These are phyloP conservation scores for Elephantulus edwardii DNA, from an alignment of 2,113 vertebrate genomes.

Conservation along the genomic window DNA sequence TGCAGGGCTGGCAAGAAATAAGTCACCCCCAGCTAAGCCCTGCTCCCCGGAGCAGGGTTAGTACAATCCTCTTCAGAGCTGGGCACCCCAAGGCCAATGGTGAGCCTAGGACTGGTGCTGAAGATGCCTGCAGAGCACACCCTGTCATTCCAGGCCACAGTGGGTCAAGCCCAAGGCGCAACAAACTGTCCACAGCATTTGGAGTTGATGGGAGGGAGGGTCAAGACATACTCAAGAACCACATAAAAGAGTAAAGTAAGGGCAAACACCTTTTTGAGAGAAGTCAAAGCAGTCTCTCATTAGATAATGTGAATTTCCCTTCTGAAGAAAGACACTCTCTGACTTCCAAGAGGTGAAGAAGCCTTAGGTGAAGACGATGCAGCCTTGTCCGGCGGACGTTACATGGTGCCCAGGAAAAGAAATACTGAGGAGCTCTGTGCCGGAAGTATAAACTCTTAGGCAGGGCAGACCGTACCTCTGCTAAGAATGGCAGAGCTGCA, in stretches of 20 bases:
- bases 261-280: not conserved
- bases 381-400: not conserved
- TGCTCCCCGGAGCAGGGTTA: conserved; percentile 87
- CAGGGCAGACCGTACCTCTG: not conserved
- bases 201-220: not conserved
- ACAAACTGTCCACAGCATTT: no score
- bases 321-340: not conserved
- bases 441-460: not conserved
- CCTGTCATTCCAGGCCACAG: not conserved
- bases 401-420: not conserved
- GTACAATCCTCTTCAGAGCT: conserved; percentile 43
- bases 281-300: not conserved
- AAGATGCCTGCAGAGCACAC: not conserved
- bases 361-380: not conserved
- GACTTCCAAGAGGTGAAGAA: not conserved
- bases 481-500: not conserved
- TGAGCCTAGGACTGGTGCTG: not conserved
- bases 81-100: conserved; percentile 74
- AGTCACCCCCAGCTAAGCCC: conserved; percentile 75
- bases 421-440: conserved; percentile 40
- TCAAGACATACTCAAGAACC: not conserved
- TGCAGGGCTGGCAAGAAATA: conserved; percentile 83
- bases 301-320: not conserved
- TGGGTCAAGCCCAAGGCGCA: not conserved
- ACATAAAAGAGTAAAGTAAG: not conserved